phyloP scores from a whole-genome alignment of 2,113 vertebrate genomes.

The Carettochelys insculpta region DNA sequence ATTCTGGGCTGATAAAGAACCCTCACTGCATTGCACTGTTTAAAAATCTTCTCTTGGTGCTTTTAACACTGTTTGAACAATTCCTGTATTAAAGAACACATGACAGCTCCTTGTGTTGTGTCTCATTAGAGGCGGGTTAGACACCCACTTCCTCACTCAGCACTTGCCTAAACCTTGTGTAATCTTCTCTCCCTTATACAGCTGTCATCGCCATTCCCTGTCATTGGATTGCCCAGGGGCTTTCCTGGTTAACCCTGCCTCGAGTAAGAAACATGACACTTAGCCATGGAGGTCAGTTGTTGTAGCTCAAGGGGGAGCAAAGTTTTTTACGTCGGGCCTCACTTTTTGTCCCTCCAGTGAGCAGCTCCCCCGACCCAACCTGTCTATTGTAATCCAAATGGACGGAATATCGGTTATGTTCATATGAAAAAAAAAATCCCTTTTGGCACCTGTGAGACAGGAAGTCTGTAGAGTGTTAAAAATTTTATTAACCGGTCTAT shows the following conservation, averaged over 20 bases:
- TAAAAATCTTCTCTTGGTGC: background rate
- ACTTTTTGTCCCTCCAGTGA: too few relatives aligned
- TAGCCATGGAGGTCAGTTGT: background rate
- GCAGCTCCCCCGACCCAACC: too few relatives aligned
- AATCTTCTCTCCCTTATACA: background rate
- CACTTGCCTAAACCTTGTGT: background rate
- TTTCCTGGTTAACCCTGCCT: background rate
- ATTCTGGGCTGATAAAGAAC: background rate
- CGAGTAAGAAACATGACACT: background rate
- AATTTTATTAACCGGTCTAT: too few relatives aligned
- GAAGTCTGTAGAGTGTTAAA: too few relatives aligned
- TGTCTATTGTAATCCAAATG: too few relatives aligned
- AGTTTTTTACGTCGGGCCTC: too few relatives aligned
- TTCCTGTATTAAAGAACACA: background rate
- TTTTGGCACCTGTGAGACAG: too few relatives aligned
- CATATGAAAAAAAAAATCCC: too few relatives aligned
- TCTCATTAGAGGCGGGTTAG: background rate
- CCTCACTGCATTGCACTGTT: background rate
- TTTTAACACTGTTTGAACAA: background rate
- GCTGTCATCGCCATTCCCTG: background rate
- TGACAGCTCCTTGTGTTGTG: background rate
- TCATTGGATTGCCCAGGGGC: background rate
- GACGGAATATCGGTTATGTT: too few relatives aligned
- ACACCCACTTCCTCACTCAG: background rate
- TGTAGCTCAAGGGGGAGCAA: too few relatives aligned